These are phyloP conservation scores for Artibeus lituratus DNA, from an alignment of 2,797 vertebrate species.

Conservation along the genomic window DNA sequence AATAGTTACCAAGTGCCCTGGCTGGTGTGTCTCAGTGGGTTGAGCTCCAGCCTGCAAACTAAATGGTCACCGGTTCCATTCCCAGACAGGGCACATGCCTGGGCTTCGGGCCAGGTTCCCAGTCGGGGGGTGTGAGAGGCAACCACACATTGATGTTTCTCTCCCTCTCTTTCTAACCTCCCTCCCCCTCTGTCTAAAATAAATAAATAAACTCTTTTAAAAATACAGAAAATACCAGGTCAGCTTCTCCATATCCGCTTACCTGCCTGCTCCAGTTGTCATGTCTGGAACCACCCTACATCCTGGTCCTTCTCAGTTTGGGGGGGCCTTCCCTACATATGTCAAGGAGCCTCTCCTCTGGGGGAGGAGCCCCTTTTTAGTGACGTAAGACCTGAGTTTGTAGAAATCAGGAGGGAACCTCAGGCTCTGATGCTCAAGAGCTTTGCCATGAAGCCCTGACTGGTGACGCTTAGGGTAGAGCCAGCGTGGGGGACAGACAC, in stretches of 20 bases:
- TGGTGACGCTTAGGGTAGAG: rapidly evolving
- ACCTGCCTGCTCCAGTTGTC: rapidly evolving
- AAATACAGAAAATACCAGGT: background rate
- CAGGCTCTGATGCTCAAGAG: rapidly evolving
- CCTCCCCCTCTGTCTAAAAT: too few relatives aligned
- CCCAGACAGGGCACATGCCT: too few relatives aligned
- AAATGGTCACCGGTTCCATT: too few relatives aligned
- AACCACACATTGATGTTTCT: too few relatives aligned
- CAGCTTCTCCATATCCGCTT: rapidly evolving
- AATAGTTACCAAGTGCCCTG: background rate
- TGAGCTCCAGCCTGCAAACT: too few relatives aligned
- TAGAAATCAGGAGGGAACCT: background rate
- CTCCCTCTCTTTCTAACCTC: too few relatives aligned
- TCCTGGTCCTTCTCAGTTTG: background rate
- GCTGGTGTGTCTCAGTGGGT: too few relatives aligned
- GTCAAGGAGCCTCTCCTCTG: background rate
- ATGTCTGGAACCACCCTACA: rapidly evolving
- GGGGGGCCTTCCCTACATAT: background rate
- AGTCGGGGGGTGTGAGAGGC: too few relatives aligned
- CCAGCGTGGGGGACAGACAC: background rate
- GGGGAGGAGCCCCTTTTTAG: background rate
- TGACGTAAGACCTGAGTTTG: rapidly evolving
- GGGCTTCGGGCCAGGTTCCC: too few relatives aligned
- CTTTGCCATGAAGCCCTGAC: background rate
- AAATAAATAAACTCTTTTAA: background rate